phyloP scores from a whole-genome alignment of 2,113 vertebrate species.

The Hylia prasina region DNA sequence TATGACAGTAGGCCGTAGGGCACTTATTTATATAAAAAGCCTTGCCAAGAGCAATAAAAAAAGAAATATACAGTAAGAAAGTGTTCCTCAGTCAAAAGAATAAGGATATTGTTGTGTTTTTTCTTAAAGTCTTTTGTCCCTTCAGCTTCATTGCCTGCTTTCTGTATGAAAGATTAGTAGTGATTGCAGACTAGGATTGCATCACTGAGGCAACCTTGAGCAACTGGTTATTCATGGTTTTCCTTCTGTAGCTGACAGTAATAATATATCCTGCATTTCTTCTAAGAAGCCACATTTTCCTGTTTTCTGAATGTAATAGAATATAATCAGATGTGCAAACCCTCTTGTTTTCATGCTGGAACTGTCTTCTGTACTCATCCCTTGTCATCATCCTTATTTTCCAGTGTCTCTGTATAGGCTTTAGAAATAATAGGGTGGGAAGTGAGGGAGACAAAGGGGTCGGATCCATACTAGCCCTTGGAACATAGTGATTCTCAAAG shows the following conservation, averaged over 20 bases:
- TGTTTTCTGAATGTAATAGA: not conserved
- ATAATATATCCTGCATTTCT: not conserved
- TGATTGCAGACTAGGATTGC: not conserved
- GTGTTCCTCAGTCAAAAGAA: not conserved
- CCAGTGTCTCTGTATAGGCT: not conserved
- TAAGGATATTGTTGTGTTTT: not conserved
- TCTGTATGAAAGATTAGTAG: not conserved
- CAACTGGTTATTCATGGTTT: not conserved
- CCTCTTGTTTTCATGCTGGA: not conserved
- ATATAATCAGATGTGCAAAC: not conserved
- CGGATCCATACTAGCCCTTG: not conserved
- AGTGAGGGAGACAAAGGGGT: not conserved
- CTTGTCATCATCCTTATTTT: not conserved
- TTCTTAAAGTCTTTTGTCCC: not conserved
- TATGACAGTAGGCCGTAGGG: not conserved
- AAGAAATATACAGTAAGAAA: not conserved
- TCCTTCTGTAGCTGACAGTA: not conserved
- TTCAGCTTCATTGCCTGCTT: not conserved
- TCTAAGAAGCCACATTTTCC: constrained; percentile 1
- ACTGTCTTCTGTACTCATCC: not conserved
- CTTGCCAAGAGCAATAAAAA: not conserved
- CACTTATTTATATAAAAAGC: not conserved
- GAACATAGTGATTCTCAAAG: not conserved
- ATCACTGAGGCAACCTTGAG: not conserved
- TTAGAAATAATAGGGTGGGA: not conserved